Evolutionary conservation across 2,888 invertebrate genomes (phyloP).

Genomic region (Callimorpha dominula): DNA sequence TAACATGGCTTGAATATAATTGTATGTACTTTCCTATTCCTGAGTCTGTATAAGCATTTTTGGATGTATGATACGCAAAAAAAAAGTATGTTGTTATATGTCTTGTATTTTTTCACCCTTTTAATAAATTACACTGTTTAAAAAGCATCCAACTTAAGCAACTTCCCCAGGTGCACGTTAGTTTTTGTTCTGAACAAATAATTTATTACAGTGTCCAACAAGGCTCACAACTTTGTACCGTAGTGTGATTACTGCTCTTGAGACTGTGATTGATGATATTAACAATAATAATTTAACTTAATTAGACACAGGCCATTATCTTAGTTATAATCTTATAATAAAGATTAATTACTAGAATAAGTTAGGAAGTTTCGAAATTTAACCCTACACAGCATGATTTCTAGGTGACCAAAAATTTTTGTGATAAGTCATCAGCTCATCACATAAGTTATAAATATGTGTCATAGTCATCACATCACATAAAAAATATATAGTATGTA

Average conservation of each 20-base stretch:
- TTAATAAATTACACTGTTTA: conserved; percentile 1
- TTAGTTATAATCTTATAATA: no score
- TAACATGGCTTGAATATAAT: background rate
- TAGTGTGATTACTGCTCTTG: conserved; percentile 41
- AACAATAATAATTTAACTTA: background rate
- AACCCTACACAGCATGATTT: no score
- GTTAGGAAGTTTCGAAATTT: no score
- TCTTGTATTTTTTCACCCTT: background rate
- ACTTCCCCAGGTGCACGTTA: conserved; percentile 25
- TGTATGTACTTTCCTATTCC: background rate
- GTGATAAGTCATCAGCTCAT: no score
- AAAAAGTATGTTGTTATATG: background rate
- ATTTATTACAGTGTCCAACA: conserved; percentile 51
- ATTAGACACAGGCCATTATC: no score
- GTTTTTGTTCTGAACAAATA: conserved; percentile 52
- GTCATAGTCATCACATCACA: no score
- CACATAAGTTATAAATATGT: no score
- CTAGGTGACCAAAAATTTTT: no score
- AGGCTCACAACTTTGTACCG: conserved; percentile 39
- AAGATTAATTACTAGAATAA: no score
- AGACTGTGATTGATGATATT: conserved; percentile 23
- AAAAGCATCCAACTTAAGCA: background rate
- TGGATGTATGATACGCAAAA: background rate
- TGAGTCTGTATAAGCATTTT: background rate
- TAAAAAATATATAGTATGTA: no score